Evolutionary conservation across 2,888 invertebrate genomes (phyloP).

Genomic region (Trypoxylon attenuatum): DNA sequence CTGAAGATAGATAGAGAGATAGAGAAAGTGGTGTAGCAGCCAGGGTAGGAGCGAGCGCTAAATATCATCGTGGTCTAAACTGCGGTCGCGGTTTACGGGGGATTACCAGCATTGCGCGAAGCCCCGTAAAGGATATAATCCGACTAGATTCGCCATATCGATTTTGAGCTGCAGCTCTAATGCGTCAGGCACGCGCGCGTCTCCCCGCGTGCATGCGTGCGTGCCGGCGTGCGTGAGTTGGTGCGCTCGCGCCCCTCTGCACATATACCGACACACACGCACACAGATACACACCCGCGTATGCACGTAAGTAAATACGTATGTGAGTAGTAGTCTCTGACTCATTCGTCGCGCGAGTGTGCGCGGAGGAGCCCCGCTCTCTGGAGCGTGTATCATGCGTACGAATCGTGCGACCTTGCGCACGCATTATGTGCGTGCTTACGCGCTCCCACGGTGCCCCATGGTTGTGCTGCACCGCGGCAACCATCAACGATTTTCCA

Average conservation of each 20-base stretch:
- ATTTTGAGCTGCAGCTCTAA: conserved; percentile 70
- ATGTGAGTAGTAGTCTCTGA: conserved; percentile 40
- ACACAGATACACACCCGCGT: conserved; percentile 13
- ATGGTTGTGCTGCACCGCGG: too few species aligned
- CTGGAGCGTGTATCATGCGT: conserved; percentile 33
- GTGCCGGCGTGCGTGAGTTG: conserved; percentile 30
- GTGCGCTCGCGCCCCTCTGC: conserved; percentile 32
- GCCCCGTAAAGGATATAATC: conserved; percentile 72
- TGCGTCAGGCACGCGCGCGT: conserved; percentile 51
- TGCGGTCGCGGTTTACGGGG: conserved; percentile 60
- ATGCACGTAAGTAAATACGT: conserved; percentile 38
- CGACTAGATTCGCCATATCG: conserved; percentile 73
- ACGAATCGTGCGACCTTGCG: conserved; percentile 48
- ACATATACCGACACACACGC: conserved; percentile 21
- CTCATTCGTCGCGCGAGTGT: conserved; percentile 47
- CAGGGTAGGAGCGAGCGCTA: conserved; percentile 16
- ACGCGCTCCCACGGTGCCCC: conserved; percentile 51
- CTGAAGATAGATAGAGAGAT: too few species aligned
- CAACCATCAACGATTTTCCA: too few species aligned
- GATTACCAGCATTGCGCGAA: conserved; percentile 71
- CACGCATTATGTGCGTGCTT: conserved; percentile 48
- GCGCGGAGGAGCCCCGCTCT: conserved; percentile 7
- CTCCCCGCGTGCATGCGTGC: conserved; percentile 3
- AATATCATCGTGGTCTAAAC: conserved; percentile 48
- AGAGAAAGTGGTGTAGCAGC: not conserved